Evolutionary conservation across 2,797 vertebrate genomes (phyloP), one percentile per base, ranked within the genome.

Genomic region (Chrosomus eos): DNA sequence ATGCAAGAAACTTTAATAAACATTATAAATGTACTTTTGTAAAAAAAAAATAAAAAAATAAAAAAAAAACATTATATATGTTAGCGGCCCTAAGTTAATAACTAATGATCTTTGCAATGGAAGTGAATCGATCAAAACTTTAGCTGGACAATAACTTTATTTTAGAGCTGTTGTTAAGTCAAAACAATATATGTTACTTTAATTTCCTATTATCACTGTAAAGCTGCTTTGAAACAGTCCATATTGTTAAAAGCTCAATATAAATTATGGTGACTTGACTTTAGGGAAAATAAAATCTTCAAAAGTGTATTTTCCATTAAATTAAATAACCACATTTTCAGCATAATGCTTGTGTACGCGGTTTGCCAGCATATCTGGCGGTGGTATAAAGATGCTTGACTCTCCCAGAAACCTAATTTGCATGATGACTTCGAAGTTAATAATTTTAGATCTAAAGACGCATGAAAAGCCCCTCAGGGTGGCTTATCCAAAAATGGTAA

Each of bases 351-450:
- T 43, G 71, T 21, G 33, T 51, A 31, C 10, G 31, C 1, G 28
- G 55, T 45, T 83, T 80, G 53, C 60, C 51, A n/a, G 40, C 31
- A 11, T 62, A 28, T 33, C 31, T 72, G 51, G 43, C 18, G 3
- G 60, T 40, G 48, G 31, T 60, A 13, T 38, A 28, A 40, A 76
- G 33, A 77, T 67, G 62, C 36, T 78, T 0, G 1, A 18, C 64
- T 76, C 43, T 88, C 26, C 14, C 48, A n/a, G 51, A 75, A 82
- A 58, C 68, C 75, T 75, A 31, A 82, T 79, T 85, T 83, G 58
- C 72, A 78, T 84, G 62, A 68, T 55, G 36, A 67, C 33, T 58
- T 64, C 48, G 33, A 68, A 76, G 23, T 76, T 64, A 86, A 67
- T 83, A 66, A 74, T 79, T 83, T 79, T 62, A 67, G n/a, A 82